Base-by-base conservation (phyloP, 2,888 invertebrate genomes). In the Tinea trinotella region DNA sequence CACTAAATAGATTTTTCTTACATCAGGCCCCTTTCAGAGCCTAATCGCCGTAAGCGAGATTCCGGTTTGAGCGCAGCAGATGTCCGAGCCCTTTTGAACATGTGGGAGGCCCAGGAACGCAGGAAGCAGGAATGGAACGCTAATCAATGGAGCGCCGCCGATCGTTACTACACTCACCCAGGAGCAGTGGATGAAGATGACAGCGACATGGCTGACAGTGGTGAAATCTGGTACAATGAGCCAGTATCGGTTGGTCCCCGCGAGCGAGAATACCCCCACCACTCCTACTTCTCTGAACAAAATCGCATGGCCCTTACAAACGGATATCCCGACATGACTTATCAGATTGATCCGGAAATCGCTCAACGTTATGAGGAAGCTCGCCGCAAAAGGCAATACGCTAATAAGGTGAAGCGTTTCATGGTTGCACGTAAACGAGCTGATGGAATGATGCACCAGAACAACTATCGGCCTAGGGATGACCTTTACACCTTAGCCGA, bases 31-130 rank as follows among this genome's bases (percentile, higher is more conserved):
- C 72, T 79, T 61, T 77, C 80, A 52, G 83, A 84, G 59, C 64
- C 67, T 20, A 68, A 60, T 24, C 85, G 90, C 54, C 85, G 87
- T 61, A 90, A 90, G 68, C 77, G 90, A 56, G 89, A 90, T 62
- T 86, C 88, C 34, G 89, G 89, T 35, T 74, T 90, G 44, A 88
- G 88, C 59, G 89, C 89, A 1, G 89, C 90, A 61, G 90, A 90
- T 62, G 87, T 90, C 18, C 75, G 90, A 54, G 87, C 89, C 50
- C 75, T 90, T 4, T 74, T 90, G 15, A 87, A 87, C 53, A 68
- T 90, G 35, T 90, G 89, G 88, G 90, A 90, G 67, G 88, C 87
- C 56, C 88, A 89, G 61, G 87, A 87, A 59, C 81, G 84, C 56
- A 84, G 87, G 57, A 87, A 86, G 61, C 85, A 86, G 57, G 70